Base-by-base conservation (phyloP, 2,888 invertebrate genomes). In the Drosophila colorata region DNA sequence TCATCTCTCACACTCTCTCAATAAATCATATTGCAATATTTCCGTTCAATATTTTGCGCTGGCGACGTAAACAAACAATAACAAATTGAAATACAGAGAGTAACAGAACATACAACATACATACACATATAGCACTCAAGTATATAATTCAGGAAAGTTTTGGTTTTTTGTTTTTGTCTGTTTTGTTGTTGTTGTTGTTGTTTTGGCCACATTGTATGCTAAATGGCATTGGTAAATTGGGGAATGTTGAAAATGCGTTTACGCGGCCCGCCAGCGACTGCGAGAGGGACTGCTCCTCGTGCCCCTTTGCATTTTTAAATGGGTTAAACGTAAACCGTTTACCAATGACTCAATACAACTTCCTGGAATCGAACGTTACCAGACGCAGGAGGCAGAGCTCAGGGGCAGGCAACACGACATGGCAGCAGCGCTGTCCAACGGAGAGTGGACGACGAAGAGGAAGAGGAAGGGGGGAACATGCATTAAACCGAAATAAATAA, bases 291-390 rank as follows among this genome's bases (percentile, higher is more conserved):
- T 5, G 18, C 56, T 48, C 33, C 56, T 51, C 52, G 61, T 35
- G 51, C 25, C 41, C 31, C 53, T 38, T 53, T 74, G 77, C 80
- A 88, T 78, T 88, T 87, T 87, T 87, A 88, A 86, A 87, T 87
- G 87, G 85, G 77, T 87, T 86, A 86, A 87, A 87, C 85, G 80
- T 86, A 84, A 86, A 88, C 87, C 87, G 88, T 85, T 85, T 88
- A 87, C 87, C 76, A 78, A 88, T 88, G 85, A 79, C 85, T 86
- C 85, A 86, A 86, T 88, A 77, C 71, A 77, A 72, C 79, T 84
- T 87, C 81, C 87, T 73, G 85, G 74, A 81, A 85, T 49, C 41
- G 57, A 67, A 51, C 37, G 44, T 23, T 49, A 18, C 20, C 16
- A 16, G 64, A 44, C 44, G 23, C 40, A 44, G 41, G 33, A 43